Evolutionary conservation across 2,113 vertebrate species (phyloP).

Genomic region (Pitta sordida): DNA sequence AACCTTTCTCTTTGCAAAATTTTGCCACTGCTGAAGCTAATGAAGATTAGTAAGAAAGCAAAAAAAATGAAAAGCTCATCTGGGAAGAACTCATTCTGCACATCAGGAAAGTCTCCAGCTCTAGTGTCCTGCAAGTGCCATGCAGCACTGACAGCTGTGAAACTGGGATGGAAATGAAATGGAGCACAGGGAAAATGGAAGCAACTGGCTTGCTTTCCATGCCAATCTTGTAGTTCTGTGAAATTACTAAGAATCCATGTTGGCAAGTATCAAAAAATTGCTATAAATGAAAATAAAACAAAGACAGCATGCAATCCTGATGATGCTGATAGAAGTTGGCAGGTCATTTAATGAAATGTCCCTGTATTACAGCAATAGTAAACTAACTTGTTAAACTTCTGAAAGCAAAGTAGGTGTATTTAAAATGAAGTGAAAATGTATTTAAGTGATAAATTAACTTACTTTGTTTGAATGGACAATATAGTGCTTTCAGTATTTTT

Average conservation of each 20-base stretch:
- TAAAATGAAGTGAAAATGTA: not conserved
- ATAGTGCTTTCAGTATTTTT: not conserved
- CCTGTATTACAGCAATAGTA: not conserved
- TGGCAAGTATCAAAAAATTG: not conserved
- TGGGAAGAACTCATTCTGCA: not conserved
- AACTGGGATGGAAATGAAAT: not conserved
- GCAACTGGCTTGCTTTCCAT: not conserved
- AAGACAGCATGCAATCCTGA: not conserved
- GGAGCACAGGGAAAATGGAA: not conserved
- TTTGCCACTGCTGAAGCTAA: not conserved
- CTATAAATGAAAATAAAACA: conserved; percentile 23
- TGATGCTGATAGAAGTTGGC: conserved; percentile 29
- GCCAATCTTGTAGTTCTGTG: not conserved
- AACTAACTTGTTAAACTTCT: conserved; percentile 10
- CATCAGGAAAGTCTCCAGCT: not conserved
- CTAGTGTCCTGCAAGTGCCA: not conserved
- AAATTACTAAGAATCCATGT: not conserved
- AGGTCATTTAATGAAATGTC: conserved; percentile 10
- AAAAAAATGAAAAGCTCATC: not conserved
- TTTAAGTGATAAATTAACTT: conserved; percentile 10
- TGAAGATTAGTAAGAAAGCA: not conserved
- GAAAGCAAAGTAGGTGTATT: not conserved
- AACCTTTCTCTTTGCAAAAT: not conserved
- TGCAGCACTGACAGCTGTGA: not conserved
- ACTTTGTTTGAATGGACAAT: not conserved